phyloP scores from a whole-genome alignment of 2,113 vertebrate genomes.

The Dicentrarchus labrax region DNA sequence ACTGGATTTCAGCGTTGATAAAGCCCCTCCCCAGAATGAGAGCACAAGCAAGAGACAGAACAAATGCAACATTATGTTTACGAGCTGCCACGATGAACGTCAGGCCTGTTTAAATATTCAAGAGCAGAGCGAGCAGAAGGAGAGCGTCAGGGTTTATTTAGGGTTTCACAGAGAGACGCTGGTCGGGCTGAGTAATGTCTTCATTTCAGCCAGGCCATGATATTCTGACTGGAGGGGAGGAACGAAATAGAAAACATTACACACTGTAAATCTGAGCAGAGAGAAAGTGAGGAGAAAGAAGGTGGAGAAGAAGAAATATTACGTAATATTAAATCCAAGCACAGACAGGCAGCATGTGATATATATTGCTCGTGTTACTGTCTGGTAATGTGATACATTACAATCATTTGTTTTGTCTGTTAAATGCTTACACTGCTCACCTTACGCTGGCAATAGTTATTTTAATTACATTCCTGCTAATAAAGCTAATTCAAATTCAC shows the following conservation, averaged over 20 bases:
- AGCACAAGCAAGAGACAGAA: not conserved
- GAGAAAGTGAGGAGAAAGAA: not conserved
- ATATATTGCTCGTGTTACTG: not conserved
- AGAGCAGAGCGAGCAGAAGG: constrained; percentile 8
- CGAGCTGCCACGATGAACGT: not conserved
- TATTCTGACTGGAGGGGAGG: constrained; percentile 20
- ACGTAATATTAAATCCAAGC: not conserved
- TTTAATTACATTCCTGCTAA: not conserved
- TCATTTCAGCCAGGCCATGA: constrained; percentile 37
- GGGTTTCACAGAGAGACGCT: constrained; percentile 15
- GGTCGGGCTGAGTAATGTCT: constrained; percentile 52
- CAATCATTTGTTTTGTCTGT: not conserved
- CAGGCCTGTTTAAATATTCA: constrained; percentile 52
- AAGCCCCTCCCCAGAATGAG: not conserved
- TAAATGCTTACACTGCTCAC: not conserved
- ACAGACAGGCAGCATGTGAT: not conserved
- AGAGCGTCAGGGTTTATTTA: constrained; percentile 31
- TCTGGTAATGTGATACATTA: not conserved
- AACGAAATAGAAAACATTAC: constrained; percentile 6
- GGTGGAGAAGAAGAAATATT: not conserved
- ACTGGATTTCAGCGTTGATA: constrained; percentile 9
- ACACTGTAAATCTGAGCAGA: not conserved
- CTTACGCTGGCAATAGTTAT: not conserved
- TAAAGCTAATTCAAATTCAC: not conserved
- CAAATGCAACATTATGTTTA: constrained; percentile 35